Base-by-base conservation (phyloP, 2,797 vertebrate species). In the Melanotaenia parkinsoni region DNA sequence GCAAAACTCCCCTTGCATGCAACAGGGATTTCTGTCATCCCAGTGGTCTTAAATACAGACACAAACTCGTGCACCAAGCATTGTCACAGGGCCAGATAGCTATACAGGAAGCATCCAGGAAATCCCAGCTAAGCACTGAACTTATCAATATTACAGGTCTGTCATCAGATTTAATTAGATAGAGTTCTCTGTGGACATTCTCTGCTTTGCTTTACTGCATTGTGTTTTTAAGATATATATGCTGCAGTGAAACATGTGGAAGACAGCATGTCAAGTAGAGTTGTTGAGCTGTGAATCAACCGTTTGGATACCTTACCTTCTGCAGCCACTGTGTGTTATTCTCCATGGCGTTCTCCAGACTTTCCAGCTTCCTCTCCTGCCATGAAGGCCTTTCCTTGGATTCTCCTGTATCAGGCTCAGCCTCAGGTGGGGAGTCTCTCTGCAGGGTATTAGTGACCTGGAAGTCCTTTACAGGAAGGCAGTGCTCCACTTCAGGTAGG, bases 291-390 rank as follows among this genome's bases (percentile, higher is more conserved):
- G 51, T 1, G 18, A 67, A 33, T n/a, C 7, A 54, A 63, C 8
- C 43, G 20, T 43, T 65, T 30, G 47, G 16, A 18, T 22, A 37
- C 3, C 81, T 74, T 94, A 96, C 96, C 95, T 96, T 96, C 76
- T 94, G 94, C 58, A 96, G 87, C 95, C 96, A 96, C 80, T 93
- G 93, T 5, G 95, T 96, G 84, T 96, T 96, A 78, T 96, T 96
- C 89, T 96, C 95, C 83, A 93, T 93, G 35, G 93, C 86, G 30
- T 74, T 95, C 83, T 96, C 93, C 71, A 96, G 90, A 62, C 81
- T 93, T 66, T 95, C 93, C 63, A 96, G 86, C 73, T 94, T 94
- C 81, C 81, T 92, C 71, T 91, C 90, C 67, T 95, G 91, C 95
- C 91, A 92, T 40, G 92, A 90, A 76, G 90, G 83, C 74, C 93